Conservation (phyloP, 2,888 invertebrate species). For the Pollenia labialis region DNA sequence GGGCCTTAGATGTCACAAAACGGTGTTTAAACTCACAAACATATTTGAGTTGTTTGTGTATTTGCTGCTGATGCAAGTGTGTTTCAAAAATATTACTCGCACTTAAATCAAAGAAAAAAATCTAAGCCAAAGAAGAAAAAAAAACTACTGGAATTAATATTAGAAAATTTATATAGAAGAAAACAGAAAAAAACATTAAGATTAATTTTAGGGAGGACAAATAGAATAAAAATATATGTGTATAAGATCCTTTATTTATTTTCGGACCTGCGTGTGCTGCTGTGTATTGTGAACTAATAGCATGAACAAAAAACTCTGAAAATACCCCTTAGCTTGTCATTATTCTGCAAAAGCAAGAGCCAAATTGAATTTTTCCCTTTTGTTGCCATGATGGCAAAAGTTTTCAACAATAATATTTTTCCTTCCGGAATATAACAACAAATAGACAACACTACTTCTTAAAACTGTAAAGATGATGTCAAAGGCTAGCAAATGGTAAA, state of each 20-base stretch:
- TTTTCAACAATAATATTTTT: slow-evolving; percentile 68
- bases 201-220: slow-evolving; percentile 49
- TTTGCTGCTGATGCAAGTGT: neutral
- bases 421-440: slow-evolving; percentile 37
- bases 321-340: slow-evolving; percentile 47
- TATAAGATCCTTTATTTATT: neutral
- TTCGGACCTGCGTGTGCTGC: neutral
- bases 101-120: neutral
- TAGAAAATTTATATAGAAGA: slow-evolving; percentile 25
- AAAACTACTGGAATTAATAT: slow-evolving; percentile 17
- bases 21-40: slow-evolving; percentile 37
- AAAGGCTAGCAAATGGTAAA: slow-evolving; percentile 29
- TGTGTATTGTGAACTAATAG: slow-evolving; percentile 5
- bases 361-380: slow-evolving; percentile 70
- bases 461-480: neutral
- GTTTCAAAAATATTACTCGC: slow-evolving; percentile 5
- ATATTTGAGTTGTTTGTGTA: slow-evolving; percentile 14
- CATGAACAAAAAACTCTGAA: slow-evolving; percentile 6
- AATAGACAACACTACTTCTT: slow-evolving; percentile 14
- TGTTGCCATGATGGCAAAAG: slow-evolving; percentile 67
- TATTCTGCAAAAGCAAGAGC: slow-evolving; percentile 56
- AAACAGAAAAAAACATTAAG: slow-evolving; percentile 7
- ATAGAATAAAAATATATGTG: slow-evolving; percentile 36
- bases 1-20: slow-evolving; percentile 31
- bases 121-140: neutral